Conservation (phyloP, 1,140 invertebrate species). For the Hylaeus volcanicus region DNA sequence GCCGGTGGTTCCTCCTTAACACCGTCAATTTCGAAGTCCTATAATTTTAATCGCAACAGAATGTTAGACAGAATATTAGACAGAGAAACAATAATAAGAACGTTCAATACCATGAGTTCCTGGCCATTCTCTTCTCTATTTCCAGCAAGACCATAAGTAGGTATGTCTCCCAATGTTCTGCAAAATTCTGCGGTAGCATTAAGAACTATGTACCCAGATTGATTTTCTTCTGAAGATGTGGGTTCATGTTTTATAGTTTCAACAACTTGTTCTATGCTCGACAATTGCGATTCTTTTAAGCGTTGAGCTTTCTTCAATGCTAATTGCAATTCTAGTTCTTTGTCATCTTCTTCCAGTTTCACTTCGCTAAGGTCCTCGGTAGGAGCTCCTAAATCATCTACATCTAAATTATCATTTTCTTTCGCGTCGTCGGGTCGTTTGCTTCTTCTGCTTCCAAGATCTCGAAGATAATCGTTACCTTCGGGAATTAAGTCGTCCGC, state of each 20-base stretch:
- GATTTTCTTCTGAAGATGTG: constrained; percentile 72
- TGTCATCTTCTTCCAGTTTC: constrained; percentile 88
- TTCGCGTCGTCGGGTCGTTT: constrained; percentile 73
- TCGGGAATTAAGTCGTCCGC: constrained; percentile 82
- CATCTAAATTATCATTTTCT: constrained; percentile 76
- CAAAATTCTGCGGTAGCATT: constrained; percentile 99
- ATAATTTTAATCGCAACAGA: constrained; percentile 32
- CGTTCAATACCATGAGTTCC: constrained; percentile 86
- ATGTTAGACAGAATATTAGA: not conserved
- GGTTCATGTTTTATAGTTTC: constrained; percentile 77
- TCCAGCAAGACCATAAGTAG: constrained; percentile 93
- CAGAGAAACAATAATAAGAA: constrained; percentile 7
- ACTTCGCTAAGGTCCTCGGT: constrained; percentile 83
- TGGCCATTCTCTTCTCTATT: constrained; percentile 92
- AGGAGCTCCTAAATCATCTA: constrained; percentile 82
- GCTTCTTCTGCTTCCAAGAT: constrained; percentile 81
- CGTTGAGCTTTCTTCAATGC: constrained; percentile 88
- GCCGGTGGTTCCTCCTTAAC: constrained; percentile 80
- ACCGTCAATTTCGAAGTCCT: constrained; percentile 85
- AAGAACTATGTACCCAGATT: constrained; percentile 86
- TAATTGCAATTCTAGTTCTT: constrained; percentile 87
- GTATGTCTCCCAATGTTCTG: constrained; percentile 96
- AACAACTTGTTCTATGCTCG: constrained; percentile 76
- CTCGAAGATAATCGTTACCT: constrained; percentile 78
- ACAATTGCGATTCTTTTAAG: constrained; percentile 83